Evolutionary conservation across 2,113 vertebrate genomes (phyloP), one percentile per base, ranked within the genome.

Genomic region (Corythornis madagascariensis): DNA sequence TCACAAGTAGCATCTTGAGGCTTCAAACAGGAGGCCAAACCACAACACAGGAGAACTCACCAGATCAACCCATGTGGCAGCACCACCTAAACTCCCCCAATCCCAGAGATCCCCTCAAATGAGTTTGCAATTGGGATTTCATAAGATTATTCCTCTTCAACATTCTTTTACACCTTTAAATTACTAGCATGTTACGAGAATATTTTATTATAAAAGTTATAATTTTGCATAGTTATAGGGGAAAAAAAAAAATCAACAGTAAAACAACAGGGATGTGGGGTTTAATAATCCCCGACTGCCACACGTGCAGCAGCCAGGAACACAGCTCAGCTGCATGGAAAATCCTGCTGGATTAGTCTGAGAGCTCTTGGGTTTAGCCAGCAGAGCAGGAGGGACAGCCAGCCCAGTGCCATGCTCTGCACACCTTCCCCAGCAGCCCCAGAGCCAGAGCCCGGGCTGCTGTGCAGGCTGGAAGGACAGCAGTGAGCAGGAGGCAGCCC

Each of bases 1-100:
- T 95, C 94, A 94, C 69, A 52, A 95, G 89, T 19, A 93, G 87
- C 91, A 92, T 94, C 94, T 94, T 33, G 28, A 94, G 59, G 81
- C 56, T 95, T 93, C 95, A 84, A 91, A 67, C 17, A 95, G 72
- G 40, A 76, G 16, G 7, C 55, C 78, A 96, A 95, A 89, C 79
- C 82, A 71, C 94, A 96, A 85, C 55, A 57, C 9, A 86, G 66
- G 63, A 83, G 91, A 92, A 63, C 15, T 38, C 83, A 73, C 94
- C 78, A 94, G 94, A 94, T 85, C 86, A 96, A 77, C 78, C 56
- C 63, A 47, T 48, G 50, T 14, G 9, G 91, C 72, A 92, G 26
- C 87, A 84, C 88, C 43, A 28, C 87, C 28, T 74, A 20, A 9
- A 14, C 78, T 72, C 79, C 86, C 86, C 69, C 59, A 83, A 45